These are phyloP conservation scores for Pseudocheirus occidentalis DNA, from an alignment of 2,797 vertebrate genomes.

Conservation along the genomic window DNA sequence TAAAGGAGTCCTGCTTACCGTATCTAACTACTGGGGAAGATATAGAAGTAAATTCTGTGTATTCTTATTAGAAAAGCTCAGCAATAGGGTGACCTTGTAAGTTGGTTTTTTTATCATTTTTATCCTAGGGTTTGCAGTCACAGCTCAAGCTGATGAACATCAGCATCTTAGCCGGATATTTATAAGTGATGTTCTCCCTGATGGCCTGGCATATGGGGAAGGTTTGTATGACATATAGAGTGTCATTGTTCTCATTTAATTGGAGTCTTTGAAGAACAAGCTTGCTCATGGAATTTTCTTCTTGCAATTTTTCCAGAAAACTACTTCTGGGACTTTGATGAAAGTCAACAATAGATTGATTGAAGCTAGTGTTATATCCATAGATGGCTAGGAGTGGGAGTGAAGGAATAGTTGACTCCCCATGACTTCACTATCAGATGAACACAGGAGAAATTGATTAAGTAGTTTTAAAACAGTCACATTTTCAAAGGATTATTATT, in stretches of 20 bases:
- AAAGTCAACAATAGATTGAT: conserved; percentile 3
- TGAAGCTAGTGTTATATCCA: not conserved
- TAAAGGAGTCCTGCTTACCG: conserved; percentile 20
- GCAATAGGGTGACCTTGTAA: not conserved
- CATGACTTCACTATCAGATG: not conserved
- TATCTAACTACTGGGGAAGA: not conserved
- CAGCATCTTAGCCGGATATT: conserved; percentile 89
- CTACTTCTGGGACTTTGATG: conserved; percentile 11
- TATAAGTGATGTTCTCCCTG: conserved; percentile 92
- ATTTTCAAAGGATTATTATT: not conserved
- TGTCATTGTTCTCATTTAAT: not conserved
- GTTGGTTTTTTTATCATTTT: not conserved
- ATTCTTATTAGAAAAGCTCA: not conserved
- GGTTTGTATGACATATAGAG: conserved; percentile 80
- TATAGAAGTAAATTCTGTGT: not conserved
- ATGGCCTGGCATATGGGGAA: conserved; percentile 90
- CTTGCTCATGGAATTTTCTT: not conserved
- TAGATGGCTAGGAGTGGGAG: too few relatives aligned
- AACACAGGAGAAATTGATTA: not conserved
- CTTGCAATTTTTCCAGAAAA: conserved; percentile 16
- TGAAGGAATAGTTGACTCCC: not conserved
- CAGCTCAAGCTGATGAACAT: conserved; percentile 89
- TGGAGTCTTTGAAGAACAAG: not conserved
- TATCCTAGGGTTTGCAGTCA: conserved; percentile 91
- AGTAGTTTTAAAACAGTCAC: not conserved